phyloP scores from a whole-genome alignment of 2,113 vertebrate genomes.

The Delphinus delphis region DNA sequence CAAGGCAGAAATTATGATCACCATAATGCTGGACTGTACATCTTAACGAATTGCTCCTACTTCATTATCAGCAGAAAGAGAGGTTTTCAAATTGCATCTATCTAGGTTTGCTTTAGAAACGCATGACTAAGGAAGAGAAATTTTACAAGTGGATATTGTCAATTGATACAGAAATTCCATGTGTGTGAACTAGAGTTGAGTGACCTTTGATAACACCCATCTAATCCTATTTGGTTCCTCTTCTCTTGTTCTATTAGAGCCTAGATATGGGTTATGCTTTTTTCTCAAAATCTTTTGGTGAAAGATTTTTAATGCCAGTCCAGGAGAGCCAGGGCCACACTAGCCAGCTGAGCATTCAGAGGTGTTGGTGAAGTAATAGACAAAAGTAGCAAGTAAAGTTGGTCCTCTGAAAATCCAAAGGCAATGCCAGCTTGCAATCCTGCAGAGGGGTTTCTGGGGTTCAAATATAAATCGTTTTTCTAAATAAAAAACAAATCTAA shows the following conservation, averaged over 20 bases:
- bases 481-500: constrained; percentile 51
- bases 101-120: not conserved
- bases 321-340: not conserved
- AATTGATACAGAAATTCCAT: not conserved
- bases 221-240: not conserved
- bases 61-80: not conserved
- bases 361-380: not conserved
- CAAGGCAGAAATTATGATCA: not conserved
- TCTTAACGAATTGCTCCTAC: not conserved
- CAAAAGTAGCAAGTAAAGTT: not conserved
- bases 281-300: not conserved
- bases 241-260: not conserved
- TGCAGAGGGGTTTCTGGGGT: not conserved
- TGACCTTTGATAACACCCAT: not conserved
- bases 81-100: not conserved
- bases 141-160: not conserved
- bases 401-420: not conserved
- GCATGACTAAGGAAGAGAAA: not conserved
- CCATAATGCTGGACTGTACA: not conserved
- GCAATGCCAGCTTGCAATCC: not conserved
- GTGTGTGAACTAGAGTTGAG: too few relatives aligned
- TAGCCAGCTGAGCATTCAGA: not conserved
- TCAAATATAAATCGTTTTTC: constrained; percentile 36
- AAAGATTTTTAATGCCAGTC: not conserved
- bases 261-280: not conserved